Percentiles rank a stretch among this genome's conserved stretches.
Evolutionary conservation across 2,888 invertebrate species (phyloP).

Genomic region (Calameuta filiformis): DNA sequence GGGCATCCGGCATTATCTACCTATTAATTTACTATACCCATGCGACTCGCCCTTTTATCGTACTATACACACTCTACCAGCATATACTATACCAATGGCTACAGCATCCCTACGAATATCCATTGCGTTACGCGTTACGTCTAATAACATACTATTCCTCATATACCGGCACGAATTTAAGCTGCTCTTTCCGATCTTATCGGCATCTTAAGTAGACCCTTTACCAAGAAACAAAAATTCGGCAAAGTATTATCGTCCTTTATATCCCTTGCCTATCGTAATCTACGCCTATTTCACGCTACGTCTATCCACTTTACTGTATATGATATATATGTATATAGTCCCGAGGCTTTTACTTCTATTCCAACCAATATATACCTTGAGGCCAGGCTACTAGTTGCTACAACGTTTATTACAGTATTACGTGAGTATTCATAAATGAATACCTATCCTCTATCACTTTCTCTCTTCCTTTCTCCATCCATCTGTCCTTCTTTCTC

Average conservation of each 20-base stretch:
- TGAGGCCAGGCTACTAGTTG: background rate
- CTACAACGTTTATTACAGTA: background rate
- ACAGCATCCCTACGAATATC: background rate
- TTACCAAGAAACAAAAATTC: background rate
- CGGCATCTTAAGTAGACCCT: background rate
- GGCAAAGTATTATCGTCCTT: background rate
- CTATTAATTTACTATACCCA: background rate
- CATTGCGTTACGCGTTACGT: background rate
- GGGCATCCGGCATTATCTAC: background rate
- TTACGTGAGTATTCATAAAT: background rate
- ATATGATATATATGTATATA: background rate
- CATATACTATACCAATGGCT: background rate
- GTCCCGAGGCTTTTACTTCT: background rate
- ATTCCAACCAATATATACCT: background rate
- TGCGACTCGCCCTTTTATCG: background rate
- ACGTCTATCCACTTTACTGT: background rate
- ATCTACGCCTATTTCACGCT: background rate
- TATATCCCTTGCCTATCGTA: background rate
- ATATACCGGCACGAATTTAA: background rate
- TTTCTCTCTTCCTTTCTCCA: constrained; percentile 6
- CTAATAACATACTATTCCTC: background rate
- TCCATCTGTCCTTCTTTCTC: constrained; percentile 14
- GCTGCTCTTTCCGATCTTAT: background rate
- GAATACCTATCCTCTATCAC: constrained; percentile 1
- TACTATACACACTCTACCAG: background rate